Evolutionary conservation across 2,113 vertebrate species (phyloP).

Genomic region (Melanotaenia duboulayi): DNA sequence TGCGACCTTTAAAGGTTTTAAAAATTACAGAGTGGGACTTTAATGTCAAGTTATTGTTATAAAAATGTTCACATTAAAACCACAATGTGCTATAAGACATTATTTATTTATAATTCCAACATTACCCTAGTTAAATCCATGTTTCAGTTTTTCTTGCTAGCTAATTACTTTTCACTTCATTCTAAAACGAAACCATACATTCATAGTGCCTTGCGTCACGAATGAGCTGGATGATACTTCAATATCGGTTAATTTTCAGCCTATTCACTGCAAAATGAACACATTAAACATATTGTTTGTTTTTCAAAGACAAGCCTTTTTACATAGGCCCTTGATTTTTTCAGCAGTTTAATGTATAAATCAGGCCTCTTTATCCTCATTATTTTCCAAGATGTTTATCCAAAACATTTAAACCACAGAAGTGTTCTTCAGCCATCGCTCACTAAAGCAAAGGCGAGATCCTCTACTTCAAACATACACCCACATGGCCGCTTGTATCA

Average conservation of each 20-base stretch:
- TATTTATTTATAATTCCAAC: not conserved
- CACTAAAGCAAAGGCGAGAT: not conserved
- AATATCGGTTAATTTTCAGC: no score
- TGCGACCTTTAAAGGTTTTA: no score
- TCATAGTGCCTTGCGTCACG: not conserved
- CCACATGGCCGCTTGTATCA: slow-evolving; percentile 15
- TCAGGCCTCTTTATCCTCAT: not conserved
- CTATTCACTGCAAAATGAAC: not conserved
- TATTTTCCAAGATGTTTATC: not conserved
- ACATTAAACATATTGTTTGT: not conserved
- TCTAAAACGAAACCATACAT: no score
- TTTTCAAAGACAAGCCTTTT: not conserved
- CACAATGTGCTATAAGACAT: not conserved
- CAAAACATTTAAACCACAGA: not conserved
- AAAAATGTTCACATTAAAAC: not conserved
- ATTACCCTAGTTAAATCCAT: not conserved
- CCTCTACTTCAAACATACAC: slow-evolving; percentile 17
- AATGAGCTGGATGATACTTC: not conserved
- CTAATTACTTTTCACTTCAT: no score
- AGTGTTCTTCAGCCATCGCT: not conserved
- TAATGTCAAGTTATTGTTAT: not conserved
- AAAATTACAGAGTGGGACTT: no score
- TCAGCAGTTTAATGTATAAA: not conserved
- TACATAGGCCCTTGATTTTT: no score
- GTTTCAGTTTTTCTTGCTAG: no score